Conservation (phyloP, 2,888 invertebrate genomes). For the Cecidostiba fungosa region DNA sequence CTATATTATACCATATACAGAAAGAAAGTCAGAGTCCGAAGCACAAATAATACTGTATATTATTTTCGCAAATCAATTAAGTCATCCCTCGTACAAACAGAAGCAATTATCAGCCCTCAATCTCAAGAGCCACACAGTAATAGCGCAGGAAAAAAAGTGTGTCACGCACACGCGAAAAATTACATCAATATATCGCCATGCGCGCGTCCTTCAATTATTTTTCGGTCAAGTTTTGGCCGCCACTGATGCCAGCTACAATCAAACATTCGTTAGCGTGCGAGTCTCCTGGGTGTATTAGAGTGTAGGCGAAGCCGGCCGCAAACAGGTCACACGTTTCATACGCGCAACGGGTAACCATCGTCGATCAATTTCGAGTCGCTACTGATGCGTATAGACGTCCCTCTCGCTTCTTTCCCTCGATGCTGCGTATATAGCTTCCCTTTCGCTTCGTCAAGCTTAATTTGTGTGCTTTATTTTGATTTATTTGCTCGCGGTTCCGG, state of each 20-base stretch:
- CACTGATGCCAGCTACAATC: not conserved
- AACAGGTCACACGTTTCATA: not conserved
- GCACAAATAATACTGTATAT: not conserved
- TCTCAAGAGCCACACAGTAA: not conserved
- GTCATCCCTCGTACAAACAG: not conserved
- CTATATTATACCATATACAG: too few species aligned
- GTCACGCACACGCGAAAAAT: not conserved
- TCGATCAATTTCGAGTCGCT: not conserved
- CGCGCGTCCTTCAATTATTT: conserved; percentile 20
- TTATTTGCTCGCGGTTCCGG: not conserved
- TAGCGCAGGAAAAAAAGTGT: not conserved
- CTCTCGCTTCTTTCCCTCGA: not conserved
- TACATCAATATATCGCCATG: not conserved
- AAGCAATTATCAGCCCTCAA: not conserved
- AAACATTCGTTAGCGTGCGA: not conserved
- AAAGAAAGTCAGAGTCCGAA: too few species aligned
- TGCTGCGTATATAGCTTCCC: not conserved
- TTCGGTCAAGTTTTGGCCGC: conserved; percentile 7
- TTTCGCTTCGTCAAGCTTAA: not conserved
- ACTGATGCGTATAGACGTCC: not conserved
- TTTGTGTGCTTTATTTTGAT: conserved; percentile 8
- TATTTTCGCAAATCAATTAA: not conserved
- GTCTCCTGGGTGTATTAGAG: not conserved
- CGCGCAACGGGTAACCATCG: not conserved
- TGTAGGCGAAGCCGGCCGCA: not conserved